Base-by-base conservation (phyloP, 35 echinoderm and acorn worm genomes). In the Eucidaris tribuloides region DNA sequence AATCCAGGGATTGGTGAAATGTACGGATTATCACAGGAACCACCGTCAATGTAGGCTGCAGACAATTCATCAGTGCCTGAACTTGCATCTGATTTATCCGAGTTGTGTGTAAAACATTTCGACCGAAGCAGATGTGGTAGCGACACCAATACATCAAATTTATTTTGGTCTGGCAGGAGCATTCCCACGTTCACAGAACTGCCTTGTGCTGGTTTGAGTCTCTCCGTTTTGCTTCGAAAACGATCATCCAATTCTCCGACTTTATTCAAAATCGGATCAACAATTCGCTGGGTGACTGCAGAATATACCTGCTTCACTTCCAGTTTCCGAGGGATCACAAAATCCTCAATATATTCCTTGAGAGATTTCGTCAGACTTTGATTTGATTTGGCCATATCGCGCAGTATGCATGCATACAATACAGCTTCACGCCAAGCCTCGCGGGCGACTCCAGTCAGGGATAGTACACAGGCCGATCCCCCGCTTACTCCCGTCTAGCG, bases 21-120 rank as follows among this genome's bases (percentile, higher is more conserved):
- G 65, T 90, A 90, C 7, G 87, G 87, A 71, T 90, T 90, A n/a
- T 83, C 87, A 34, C 87, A 83, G 19, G 63, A 32, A 83, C 57
- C 44, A 22, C 68, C 58, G 37, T 90, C 80, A 31, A 82, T 62
- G 42, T 57, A 90, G 28, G 65, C 49, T 19, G 50, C 42, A 17
- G 46, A 29, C 13, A 6, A 3, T 65, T 49, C 54, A 17, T 43
- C 17, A 11, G 62, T 22, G 3, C 24, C 48, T 27, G 46, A 4
- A 18, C 54, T 56, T 36, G 29, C 43, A 42, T 9, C 9, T 5
- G 34, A 38, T 15, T 43, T 40, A 24, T 74, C 27, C 0, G 34
- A 38, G 25, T 33, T 11, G 29, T 74, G 38, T 43, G 36, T 9
- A 0, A 76, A 18, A 11, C 61, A 74, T 42, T 90, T 90, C 9